These are phyloP conservation scores for Pantherophis alleghaniensis DNA, from an alignment of 2,797 vertebrate species.

Conservation along the genomic window DNA sequence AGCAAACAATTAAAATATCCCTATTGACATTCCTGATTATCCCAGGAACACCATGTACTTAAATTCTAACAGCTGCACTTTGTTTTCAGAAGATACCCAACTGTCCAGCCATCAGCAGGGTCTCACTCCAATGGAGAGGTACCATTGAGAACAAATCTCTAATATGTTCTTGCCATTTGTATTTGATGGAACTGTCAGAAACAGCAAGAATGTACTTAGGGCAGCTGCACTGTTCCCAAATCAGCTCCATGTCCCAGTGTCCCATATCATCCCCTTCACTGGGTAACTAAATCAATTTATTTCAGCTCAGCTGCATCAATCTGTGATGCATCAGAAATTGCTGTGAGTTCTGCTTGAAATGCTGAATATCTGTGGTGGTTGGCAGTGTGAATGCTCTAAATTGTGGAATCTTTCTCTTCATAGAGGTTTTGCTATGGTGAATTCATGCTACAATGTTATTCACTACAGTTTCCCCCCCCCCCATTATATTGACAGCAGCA, in stretches of 20 bases:
- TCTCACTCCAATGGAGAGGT: not conserved
- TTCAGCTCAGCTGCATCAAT: not conserved
- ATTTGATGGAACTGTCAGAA: not conserved
- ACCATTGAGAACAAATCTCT: not conserved
- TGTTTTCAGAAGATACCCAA: not conserved
- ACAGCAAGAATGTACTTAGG: not conserved
- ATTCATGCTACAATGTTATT: not conserved
- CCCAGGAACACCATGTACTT: not conserved
- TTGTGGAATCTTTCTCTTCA: not conserved
- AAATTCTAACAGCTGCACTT: not conserved
- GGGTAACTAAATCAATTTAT: not conserved
- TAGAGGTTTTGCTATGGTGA: not conserved
- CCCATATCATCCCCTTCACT: not conserved
- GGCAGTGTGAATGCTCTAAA: not conserved
- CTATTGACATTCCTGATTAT: not conserved
- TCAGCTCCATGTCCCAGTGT: not conserved
- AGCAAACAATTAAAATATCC: not conserved
- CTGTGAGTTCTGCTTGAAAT: not conserved
- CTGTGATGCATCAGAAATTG: not conserved
- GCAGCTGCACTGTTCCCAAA: not conserved
- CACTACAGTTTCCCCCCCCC: not conserved
- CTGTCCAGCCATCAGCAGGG: not conserved
- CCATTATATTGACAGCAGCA: not conserved
- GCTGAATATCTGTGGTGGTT: not conserved
- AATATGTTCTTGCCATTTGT: not conserved